Conservation (phyloP, 2,888 invertebrate species). For the Elmis aenea region DNA sequence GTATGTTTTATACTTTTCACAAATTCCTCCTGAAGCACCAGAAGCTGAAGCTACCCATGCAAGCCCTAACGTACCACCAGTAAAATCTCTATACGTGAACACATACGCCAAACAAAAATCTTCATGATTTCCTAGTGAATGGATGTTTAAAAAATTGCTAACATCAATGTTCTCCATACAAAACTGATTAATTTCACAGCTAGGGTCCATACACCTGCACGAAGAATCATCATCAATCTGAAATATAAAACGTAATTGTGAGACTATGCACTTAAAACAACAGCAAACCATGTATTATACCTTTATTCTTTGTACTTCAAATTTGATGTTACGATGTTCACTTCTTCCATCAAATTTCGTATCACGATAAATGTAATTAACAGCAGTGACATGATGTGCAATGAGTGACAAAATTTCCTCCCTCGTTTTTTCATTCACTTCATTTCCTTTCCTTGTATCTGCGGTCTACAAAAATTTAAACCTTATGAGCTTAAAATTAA, state of each 20-base stretch:
- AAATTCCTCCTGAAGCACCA: conserved; percentile 97
- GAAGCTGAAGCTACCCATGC: conserved; percentile 99
- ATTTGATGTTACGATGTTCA: conserved; percentile 90
- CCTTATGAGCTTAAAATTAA: too few species aligned
- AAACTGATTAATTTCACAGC: conserved; percentile 75
- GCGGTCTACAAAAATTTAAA: conserved; percentile 54
- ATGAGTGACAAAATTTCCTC: conserved; percentile 97
- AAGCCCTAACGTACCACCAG: conserved; percentile 94
- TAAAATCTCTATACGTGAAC: conserved; percentile 96
- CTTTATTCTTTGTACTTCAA: conserved; percentile 88
- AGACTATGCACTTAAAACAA: not conserved
- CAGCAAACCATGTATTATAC: conserved; percentile 40
- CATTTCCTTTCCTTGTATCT: conserved; percentile 62
- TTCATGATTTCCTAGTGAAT: conserved; percentile 94
- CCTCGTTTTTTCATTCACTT: conserved; percentile 81
- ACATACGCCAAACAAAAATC: conserved; percentile 99
- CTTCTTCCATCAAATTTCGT: conserved; percentile 89
- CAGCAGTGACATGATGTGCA: conserved; percentile 97
- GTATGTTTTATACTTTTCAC: conserved; percentile 96
- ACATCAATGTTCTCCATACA: conserved; percentile 98
- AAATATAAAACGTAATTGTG: too few species aligned
- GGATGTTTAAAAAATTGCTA: conserved; percentile 96
- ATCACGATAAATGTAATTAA: conserved; percentile 94
- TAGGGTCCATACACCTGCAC: conserved; percentile 59
- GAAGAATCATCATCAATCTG: conserved; percentile 89